Conservation (phyloP, 2,888 invertebrate species). For the Rhimphoctona megacephalus region DNA sequence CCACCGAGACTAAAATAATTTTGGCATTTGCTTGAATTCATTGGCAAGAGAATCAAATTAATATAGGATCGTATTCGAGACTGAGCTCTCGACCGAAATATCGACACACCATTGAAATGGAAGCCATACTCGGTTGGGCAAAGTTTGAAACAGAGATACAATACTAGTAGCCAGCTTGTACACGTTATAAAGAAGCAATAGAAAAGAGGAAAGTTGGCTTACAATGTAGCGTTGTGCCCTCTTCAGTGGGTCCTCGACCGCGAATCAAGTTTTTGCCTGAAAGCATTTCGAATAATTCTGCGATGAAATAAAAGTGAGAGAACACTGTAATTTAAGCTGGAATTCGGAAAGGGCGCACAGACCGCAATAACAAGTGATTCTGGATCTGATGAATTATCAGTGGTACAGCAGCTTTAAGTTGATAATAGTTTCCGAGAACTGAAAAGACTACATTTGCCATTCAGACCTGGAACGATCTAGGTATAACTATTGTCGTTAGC, state of each 20-base stretch:
- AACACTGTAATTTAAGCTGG: neutral
- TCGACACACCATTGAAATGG: conserved; percentile 10
- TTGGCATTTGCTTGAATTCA: neutral
- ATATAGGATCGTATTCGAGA: neutral
- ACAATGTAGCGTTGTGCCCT: conserved; percentile 5
- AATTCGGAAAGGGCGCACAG: neutral
- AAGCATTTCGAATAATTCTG: conserved; percentile 44
- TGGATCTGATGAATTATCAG: neutral
- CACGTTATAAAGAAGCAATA: conserved; percentile 18
- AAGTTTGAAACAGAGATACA: neutral
- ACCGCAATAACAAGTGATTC: neutral
- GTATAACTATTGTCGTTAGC: neutral
- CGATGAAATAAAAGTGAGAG: conserved; percentile 4
- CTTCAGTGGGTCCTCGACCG: conserved; percentile 23
- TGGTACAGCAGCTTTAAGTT: neutral
- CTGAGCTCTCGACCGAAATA: neutral
- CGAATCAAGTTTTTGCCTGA: conserved; percentile 45
- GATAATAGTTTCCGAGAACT: neutral
- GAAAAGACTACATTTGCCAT: neutral
- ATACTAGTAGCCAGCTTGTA: conserved; percentile 11
- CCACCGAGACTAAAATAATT: neutral
- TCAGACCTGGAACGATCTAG: neutral
- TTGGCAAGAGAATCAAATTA: conserved; percentile 8
- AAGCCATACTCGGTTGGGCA: neutral
- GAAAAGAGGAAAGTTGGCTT: conserved; percentile 3